Conservation (phyloP, 1,140 invertebrate genomes). For the Aradophagus sp. region DNA sequence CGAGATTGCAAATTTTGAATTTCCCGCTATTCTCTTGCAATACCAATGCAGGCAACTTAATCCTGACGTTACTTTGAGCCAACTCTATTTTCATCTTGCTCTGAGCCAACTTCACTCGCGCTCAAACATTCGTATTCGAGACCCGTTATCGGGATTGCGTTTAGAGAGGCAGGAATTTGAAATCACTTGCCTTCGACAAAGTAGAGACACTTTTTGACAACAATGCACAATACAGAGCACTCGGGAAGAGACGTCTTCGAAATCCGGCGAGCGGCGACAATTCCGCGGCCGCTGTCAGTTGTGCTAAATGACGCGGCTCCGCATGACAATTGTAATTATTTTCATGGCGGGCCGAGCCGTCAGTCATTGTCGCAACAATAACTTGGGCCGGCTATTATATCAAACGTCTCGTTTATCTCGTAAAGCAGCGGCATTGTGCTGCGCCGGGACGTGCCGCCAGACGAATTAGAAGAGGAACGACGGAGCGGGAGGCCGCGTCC, state of each 20-base stretch:
- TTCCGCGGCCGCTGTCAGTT: slow-evolving; percentile 3
- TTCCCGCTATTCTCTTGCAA: no score
- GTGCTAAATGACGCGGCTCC: slow-evolving; percentile 4
- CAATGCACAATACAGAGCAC: no score
- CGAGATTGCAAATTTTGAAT: no score
- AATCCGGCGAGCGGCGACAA: no score
- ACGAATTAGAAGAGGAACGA: slow-evolving; percentile 49
- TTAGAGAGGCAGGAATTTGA: no score
- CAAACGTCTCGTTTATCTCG: slow-evolving; percentile 51
- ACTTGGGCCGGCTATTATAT: slow-evolving; percentile 46
- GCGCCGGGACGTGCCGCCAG: slow-evolving; percentile 37
- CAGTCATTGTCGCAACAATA: slow-evolving; percentile 54
- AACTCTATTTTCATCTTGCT: no score
- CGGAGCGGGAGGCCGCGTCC: slow-evolving; percentile 57
- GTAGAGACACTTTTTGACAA: background rate
- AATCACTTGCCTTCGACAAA: no score
- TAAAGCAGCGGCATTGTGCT: slow-evolving; percentile 43
- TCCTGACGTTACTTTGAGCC: no score
- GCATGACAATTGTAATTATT: slow-evolving; percentile 39
- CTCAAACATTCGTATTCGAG: background rate
- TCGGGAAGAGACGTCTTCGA: no score
- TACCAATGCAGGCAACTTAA: no score
- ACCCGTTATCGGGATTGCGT: no score
- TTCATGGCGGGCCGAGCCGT: slow-evolving; percentile 38
- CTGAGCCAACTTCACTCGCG: no score